Base-by-base conservation (phyloP, 2,888 invertebrate genomes). In the Diaphora mendica region DNA sequence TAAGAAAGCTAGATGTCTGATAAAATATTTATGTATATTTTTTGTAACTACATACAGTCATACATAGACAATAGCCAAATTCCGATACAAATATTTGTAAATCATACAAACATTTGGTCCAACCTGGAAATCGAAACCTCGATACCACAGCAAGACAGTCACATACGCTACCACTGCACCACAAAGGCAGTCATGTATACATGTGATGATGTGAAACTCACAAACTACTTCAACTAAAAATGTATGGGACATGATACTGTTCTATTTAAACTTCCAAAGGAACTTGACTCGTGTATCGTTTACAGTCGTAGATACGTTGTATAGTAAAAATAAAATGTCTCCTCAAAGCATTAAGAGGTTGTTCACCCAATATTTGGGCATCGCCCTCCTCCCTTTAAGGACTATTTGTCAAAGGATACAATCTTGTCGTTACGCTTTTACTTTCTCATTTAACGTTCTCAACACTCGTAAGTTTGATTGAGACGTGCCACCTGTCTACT, bases 291-390 rank as follows among this genome's bases (percentile, higher is more conserved):
- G 76, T 80, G 75, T 75, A 71, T 82, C 82, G 85, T 82, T 82
- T 80, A 86, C 85, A 88, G 84, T 84, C 87, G 87, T 88, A 89
- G 89, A 90, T 88, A 88, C 87, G 75, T 79, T 85, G 88, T 87
- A 89, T 91, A 92, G 93, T 95, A 95, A 94, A 95, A 95, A 95
- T 95, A 95, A 94, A 95, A 92, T 95, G 94, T 95, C 95, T 92
- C 94, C 92, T 90, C 89, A 85, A 87, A 91, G 93, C 94, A 95
- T 95, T 94, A 93, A 92, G 91, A 95, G 95, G 95, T 95, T 94
- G 92, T 95, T 95, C 94, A 95, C 95, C 95, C 92, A 93, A 87
- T 91, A 92, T 92, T 95, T 95, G 94, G 94, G 94, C 93, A 92
- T 92, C 93, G 93, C 91, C 91, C 92, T 87, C 84, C 84, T 90